Evolutionary conservation across 2,797 vertebrate genomes (phyloP).

Genomic region (Gobionotothen gibberifrons): DNA sequence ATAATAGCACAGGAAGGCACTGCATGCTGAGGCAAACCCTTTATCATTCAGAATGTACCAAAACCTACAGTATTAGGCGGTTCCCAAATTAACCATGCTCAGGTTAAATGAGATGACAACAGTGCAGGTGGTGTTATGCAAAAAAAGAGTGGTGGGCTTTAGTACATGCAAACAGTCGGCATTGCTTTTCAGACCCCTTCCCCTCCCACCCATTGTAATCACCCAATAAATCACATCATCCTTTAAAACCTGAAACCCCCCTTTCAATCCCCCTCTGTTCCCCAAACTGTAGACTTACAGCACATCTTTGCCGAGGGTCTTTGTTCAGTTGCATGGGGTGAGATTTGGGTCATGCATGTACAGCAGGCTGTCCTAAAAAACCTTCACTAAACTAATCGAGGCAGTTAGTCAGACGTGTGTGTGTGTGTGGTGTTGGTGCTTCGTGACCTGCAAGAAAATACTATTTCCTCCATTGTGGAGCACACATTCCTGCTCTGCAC

Average conservation of each 20-base stretch:
- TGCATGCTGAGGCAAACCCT: conserved; percentile 8
- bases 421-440: conserved; percentile 6
- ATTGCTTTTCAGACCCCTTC: conserved; percentile 77
- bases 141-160: conserved; percentile 56
- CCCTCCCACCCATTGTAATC: conserved; percentile 76
- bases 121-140: conserved; percentile 69
- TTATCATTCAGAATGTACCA: conserved; percentile 41
- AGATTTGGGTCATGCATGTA: conserved; percentile 78
- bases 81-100: conserved; percentile 32
- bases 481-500: conserved; percentile 2
- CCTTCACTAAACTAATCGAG: conserved; percentile 24
- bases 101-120: conserved; percentile 68
- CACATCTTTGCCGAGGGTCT: conserved; percentile 69
- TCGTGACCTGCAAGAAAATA: conserved; percentile 21
- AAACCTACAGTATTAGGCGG: conserved; percentile 22
- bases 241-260: conserved; percentile 73
- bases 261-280: conserved; percentile 69
- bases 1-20: background rate
- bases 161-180: conserved; percentile 79
- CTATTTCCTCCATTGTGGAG: background rate
- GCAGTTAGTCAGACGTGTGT: conserved; percentile 11
- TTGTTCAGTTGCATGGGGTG: conserved; percentile 79
- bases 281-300: conserved; percentile 72
- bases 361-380: conserved; percentile 49
- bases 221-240: conserved; percentile 82